Conservation (phyloP, 2,113 vertebrate genomes). For the Campylorhamphus procurvoides region DNA sequence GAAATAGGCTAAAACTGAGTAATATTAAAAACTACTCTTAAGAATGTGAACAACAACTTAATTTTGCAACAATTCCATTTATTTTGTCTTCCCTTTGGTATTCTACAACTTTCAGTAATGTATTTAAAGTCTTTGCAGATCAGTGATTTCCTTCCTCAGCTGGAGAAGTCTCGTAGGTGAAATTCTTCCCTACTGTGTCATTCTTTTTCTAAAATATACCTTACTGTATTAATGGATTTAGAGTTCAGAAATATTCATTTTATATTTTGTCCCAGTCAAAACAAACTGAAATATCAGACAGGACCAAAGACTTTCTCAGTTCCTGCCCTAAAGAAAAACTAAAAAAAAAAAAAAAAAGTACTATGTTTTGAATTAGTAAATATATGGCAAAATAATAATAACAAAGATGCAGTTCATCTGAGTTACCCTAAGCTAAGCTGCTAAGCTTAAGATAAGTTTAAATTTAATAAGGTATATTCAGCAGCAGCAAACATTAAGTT, state of each 20-base stretch:
- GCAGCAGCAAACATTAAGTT: neutral
- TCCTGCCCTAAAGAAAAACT: neutral
- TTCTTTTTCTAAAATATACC: neutral
- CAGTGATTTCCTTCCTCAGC: neutral
- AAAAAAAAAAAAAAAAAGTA: accelerated
- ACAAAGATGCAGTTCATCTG: neutral
- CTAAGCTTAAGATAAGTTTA: neutral
- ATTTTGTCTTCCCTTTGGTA: neutral
- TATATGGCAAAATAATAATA: neutral
- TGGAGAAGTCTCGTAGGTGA: neutral
- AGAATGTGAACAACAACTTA: neutral
- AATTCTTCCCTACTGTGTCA: neutral
- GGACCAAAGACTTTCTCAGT: neutral
- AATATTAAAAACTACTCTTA: neutral
- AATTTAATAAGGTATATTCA: neutral
- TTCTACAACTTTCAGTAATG: neutral
- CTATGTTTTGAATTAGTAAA: neutral
- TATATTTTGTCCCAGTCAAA: neutral
- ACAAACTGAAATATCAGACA: neutral
- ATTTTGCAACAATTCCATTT: neutral
- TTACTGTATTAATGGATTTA: neutral
- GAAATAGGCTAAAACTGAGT: neutral
- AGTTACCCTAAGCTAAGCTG: neutral
- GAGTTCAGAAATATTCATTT: neutral
- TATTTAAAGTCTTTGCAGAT: neutral